Conservation (phyloP, 2,797 vertebrate genomes). For the Thripadectes ignobilis region DNA sequence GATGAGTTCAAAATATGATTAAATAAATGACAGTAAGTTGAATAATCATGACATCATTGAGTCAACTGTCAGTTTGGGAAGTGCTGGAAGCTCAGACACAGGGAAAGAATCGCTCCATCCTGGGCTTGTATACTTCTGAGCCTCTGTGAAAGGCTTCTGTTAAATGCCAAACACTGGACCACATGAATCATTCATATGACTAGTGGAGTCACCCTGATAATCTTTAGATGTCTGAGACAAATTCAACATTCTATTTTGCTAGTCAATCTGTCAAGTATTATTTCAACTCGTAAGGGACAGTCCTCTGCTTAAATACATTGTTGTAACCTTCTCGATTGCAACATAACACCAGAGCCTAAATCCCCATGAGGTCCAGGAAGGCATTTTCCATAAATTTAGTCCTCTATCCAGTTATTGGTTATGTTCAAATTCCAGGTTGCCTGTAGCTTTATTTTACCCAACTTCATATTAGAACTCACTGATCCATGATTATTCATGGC, state of each 20-base stretch:
- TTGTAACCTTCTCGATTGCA: not conserved
- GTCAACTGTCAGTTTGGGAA: not conserved
- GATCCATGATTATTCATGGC: not conserved
- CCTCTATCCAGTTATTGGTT: not conserved
- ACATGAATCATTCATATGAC: not conserved
- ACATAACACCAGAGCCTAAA: not conserved
- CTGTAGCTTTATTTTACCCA: not conserved
- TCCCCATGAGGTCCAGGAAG: not conserved
- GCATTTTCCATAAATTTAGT: not conserved
- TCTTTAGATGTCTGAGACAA: not conserved
- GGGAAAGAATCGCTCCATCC: not conserved
- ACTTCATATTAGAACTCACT: not conserved
- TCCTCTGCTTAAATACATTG: not conserved
- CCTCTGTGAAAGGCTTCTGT: not conserved
- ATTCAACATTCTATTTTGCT: not conserved
- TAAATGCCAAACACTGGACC: not conserved
- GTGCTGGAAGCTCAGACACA: not conserved
- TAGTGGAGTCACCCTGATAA: not conserved
- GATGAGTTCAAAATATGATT: not conserved
- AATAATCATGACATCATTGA: not conserved
- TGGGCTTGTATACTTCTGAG: not conserved
- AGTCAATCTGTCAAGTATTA: not conserved
- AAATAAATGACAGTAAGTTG: not conserved
- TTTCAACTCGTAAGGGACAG: not conserved
- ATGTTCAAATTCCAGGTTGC: not conserved